Evolutionary conservation across 2,888 invertebrate genomes (phyloP).

Genomic region (Amiota mariae): DNA sequence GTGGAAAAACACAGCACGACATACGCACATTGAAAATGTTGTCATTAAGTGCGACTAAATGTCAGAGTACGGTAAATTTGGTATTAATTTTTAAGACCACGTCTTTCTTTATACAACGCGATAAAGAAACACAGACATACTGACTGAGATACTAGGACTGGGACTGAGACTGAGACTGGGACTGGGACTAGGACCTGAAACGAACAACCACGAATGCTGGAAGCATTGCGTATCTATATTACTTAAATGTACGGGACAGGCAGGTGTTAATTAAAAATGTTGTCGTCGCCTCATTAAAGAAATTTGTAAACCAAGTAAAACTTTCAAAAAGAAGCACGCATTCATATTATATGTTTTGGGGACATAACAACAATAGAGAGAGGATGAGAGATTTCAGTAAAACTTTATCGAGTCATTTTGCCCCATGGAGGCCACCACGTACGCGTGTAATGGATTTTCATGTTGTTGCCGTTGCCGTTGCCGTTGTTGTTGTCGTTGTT

Average conservation of each 20-base stretch:
- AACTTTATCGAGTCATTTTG: not conserved
- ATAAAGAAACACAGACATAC: not conserved
- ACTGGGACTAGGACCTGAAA: not conserved
- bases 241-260: not conserved
- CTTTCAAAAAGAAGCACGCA: slow-evolving; percentile 48
- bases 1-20: too few species aligned
- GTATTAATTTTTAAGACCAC: slow-evolving; percentile 22
- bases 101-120: not conserved
- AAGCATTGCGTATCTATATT: not conserved
- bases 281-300: slow-evolving; percentile 71
- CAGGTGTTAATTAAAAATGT: slow-evolving; percentile 72
- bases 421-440: slow-evolving; percentile 34
- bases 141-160: not conserved
- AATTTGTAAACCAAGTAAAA: slow-evolving; percentile 56
- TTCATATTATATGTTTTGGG: too few species aligned
- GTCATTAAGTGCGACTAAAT: slow-evolving; percentile 11
- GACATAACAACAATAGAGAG: too few species aligned
- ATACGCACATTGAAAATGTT: not conserved
- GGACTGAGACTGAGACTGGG: too few species aligned
- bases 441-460: slow-evolving; percentile 43
- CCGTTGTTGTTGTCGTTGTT: slow-evolving; percentile 36
- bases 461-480: slow-evolving; percentile 36
- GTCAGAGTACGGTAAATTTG: not conserved
- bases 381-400: too few species aligned
- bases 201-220: not conserved